Evolutionary conservation across 37 sponge, comb jelly and placozoan species (phyloP).

Genomic region (Ephydatia muelleri): DNA sequence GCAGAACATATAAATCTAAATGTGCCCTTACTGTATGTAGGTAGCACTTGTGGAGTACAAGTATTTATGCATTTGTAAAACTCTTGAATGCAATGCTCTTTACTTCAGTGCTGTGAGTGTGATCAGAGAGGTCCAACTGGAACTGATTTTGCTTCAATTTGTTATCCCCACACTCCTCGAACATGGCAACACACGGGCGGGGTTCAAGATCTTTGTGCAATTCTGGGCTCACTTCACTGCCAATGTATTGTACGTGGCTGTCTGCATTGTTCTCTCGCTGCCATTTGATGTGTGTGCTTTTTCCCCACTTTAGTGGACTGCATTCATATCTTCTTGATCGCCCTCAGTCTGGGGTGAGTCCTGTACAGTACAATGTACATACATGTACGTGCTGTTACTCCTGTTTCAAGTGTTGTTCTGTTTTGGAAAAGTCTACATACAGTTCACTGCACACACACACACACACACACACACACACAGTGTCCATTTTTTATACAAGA

Average conservation of each 20-base stretch:
- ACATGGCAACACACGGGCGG: constrained; percentile 80
- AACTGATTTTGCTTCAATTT: constrained; percentile 89
- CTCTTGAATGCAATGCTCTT: not conserved
- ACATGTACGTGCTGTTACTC: not conserved
- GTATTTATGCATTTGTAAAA: not conserved
- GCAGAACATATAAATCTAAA: too few species aligned
- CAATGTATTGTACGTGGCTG: constrained; percentile 54
- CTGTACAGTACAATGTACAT: not conserved
- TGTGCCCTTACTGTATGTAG: too few species aligned
- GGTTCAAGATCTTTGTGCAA: constrained; percentile 58
- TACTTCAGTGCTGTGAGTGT: constrained; percentile 52
- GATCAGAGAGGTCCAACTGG: constrained; percentile 83
- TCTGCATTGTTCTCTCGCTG: not conserved
- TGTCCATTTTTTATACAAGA: too few species aligned
- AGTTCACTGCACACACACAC: constrained; percentile 14
- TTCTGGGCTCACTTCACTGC: constrained; percentile 72
- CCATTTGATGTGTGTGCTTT: not conserved
- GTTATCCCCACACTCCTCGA: constrained; percentile 90
- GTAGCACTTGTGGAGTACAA: not conserved
- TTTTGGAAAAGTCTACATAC: too few species aligned
- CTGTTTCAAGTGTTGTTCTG: too few species aligned
- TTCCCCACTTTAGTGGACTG: constrained; percentile 51
- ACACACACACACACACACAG: not conserved
- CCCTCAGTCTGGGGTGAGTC: constrained; percentile 77
- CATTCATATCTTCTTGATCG: constrained; percentile 87